Base-by-base conservation (phyloP, 2,888 invertebrate genomes). In the Ochlodes sylvanus region DNA sequence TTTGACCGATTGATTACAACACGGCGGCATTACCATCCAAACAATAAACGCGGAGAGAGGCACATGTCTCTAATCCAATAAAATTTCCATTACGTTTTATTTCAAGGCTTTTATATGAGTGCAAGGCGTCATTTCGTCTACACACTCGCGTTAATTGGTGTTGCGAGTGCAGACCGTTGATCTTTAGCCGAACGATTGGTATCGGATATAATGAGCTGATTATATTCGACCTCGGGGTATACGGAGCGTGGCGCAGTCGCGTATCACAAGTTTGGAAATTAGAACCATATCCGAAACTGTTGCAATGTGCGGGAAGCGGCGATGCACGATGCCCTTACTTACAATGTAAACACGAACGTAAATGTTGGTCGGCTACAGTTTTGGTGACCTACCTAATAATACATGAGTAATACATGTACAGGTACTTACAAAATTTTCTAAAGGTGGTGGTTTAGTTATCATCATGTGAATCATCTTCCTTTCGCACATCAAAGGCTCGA, bases 161-260 rank as follows among this genome's bases (percentile, higher is more conserved):
- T 15, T 38, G 60, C 42, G n/a, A 58, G n/a, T n/a, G n/a, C 32
- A 47, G 27, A 47, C 32, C 34, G 34, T 44, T 50, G 60, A 61
- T 61, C 60, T 61, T 47, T 47, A n/a, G 52, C 52, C 27, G 27
- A 50, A 19, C 19, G 19, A 19, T 17, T 9, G 47, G 47, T 17
- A 17, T 50, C 50, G 17, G 19, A 19, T 50, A 41, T 63, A 63
- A 70, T 68, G 54, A 34, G 41, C 19, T 57, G 55, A 50, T 64
- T 70, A 58, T 60, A 54, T 50, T 52, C 55, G 58, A 63, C 69
- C 66, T 69, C 57, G 42, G n/a, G 63, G 17, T 66, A 34, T 52
- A 15, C 54, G 57, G 54, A 62, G 69, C 66, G 69, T 69, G 44
- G 62, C 61, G 50, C 34, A 12, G 44, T 27, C 58, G 17, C 27